These are phyloP conservation scores for Protonibea diacanthus DNA, from an alignment of 2,797 vertebrate genomes.

Conservation along the genomic window DNA sequence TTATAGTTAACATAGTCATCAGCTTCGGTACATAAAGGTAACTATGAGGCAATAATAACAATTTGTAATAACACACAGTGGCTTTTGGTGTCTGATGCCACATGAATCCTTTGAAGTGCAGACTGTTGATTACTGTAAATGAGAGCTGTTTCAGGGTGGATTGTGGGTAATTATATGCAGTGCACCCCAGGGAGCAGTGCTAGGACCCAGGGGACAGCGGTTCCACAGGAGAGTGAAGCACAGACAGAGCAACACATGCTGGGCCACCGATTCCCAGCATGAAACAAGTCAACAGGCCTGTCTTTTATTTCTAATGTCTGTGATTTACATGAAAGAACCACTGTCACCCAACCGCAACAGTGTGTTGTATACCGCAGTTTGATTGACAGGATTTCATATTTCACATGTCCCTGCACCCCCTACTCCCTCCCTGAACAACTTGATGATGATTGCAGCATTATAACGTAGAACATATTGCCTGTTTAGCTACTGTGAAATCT, in stretches of 20 bases:
- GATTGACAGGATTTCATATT: constrained; percentile 86
- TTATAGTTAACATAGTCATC: constrained; percentile 70
- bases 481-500: constrained; percentile 61
- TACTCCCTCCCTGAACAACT: constrained; percentile 72
- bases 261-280: constrained; percentile 85
- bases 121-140: constrained; percentile 88
- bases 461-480: constrained; percentile 73
- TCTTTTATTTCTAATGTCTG: constrained; percentile 86
- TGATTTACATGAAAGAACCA: constrained; percentile 86
- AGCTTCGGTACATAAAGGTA: constrained; percentile 71
- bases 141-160: constrained; percentile 88
- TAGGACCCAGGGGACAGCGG: constrained; percentile 81
- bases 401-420: constrained; percentile 72
- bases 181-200: constrained; percentile 85
- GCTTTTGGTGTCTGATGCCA: constrained; percentile 79
- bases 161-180: constrained; percentile 88
- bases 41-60: constrained; percentile 81
- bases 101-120: constrained; percentile 86
- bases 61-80: constrained; percentile 82
- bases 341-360: constrained; percentile 82
- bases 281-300: constrained; percentile 85
- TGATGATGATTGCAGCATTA: constrained; percentile 81
- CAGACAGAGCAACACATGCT: constrained; percentile 86
- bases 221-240: constrained; percentile 85
- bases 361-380: constrained; percentile 76